These are phyloP conservation scores for Aphidoletes aphidimyza DNA, from an alignment of 2,888 invertebrate species.

Conservation along the genomic window DNA sequence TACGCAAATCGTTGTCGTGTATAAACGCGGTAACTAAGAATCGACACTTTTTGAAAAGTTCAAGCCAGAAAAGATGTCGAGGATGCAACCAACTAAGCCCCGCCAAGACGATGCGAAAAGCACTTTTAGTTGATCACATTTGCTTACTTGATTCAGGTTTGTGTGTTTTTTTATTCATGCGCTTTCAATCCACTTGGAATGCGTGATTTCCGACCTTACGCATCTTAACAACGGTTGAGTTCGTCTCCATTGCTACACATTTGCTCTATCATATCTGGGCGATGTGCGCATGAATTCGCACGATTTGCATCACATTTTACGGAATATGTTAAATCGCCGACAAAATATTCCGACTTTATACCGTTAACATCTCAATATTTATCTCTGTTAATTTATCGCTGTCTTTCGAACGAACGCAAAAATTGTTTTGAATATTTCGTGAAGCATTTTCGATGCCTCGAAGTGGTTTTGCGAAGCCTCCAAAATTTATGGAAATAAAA, in stretches of 20 bases:
- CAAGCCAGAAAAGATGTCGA: background rate
- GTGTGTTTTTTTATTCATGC: too few species aligned
- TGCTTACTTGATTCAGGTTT: too few species aligned
- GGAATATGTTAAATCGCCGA: too few species aligned
- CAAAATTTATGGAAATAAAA: background rate
- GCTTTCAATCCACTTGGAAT: background rate
- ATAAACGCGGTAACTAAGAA: background rate
- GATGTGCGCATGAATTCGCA: background rate
- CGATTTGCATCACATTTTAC: background rate
- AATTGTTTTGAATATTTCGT: too few species aligned
- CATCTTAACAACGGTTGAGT: background rate
- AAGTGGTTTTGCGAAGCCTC: background rate
- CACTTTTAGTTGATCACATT: too few species aligned
- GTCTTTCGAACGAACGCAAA: too few species aligned
- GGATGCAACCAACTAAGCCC: background rate
- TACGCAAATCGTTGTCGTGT: constrained; percentile 19
- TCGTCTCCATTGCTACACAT: background rate
- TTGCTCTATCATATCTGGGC: too few species aligned
- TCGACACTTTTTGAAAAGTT: background rate
- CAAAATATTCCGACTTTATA: too few species aligned
- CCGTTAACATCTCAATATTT: too few species aligned
- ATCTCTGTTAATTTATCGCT: too few species aligned
- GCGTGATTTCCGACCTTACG: constrained; percentile 1
- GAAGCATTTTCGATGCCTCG: background rate
- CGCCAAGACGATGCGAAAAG: too few species aligned